Base-by-base conservation (phyloP, 2,113 vertebrate genomes). In the Bombycilla garrulus region DNA sequence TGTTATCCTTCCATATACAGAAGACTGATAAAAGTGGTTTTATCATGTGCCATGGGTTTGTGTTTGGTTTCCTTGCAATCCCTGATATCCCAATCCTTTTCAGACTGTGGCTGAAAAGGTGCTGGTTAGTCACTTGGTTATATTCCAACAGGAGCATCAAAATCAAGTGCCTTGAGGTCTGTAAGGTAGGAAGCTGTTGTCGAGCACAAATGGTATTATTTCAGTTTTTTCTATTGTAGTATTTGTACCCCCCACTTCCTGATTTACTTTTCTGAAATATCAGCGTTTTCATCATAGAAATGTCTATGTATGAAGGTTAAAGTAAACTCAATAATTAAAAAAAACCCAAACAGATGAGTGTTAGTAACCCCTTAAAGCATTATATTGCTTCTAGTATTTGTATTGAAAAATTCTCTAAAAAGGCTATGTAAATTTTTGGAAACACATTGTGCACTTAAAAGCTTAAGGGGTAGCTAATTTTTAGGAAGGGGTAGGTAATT, bases 31-130 rank as follows among this genome's bases (percentile, higher is more conserved):
- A 9, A 71, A 73, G 61, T 50, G 0, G 26, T 65, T 83, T 83
- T 83, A 26, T 57, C 77, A 40, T 4, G 2, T 2, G 1, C 12
- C 36, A 11, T 20, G 21, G 2, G 8, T 70, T 78, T 77, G 9
- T 42, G 15, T 53, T 50, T 60, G 10, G 6, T 11, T 66, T 54
- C 21, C 21, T 58, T 38, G 14, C 48, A 24, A 56, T 12, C 15
- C 2, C 5, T 6, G 10, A 12, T 13, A 4, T 3, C 5, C 2
- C 1, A 2, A 0, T 19, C 5, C 14, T 5, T 29, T 74, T 54
- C 20, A 50, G 33, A 15, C 29, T 70, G 1, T 15, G 7, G 16
- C 24, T 86, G 62, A 48, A 72, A 85, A 93, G 51, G 4, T 53
- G 5, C 33, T 78, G 17, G 33, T 70, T 45, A 62, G 14, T 82